phyloP scores from a whole-genome alignment of 2,797 vertebrate genomes.

The Sebastes miniatus region DNA sequence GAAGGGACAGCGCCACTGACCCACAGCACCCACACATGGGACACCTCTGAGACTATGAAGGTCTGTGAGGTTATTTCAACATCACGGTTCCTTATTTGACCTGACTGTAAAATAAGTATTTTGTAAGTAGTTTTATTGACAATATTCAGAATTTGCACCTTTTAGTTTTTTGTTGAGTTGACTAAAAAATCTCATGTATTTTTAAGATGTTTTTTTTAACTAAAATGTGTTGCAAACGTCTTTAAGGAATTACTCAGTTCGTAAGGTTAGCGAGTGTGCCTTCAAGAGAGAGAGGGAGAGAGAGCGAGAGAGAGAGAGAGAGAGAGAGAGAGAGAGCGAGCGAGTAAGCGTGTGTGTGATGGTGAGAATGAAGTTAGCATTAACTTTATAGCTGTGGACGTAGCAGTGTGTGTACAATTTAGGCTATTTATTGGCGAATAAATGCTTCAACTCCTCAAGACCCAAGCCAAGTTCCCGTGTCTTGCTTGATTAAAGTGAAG shows the following conservation, averaged over 20 bases:
- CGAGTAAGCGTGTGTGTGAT: too few species aligned
- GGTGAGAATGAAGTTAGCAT: not conserved
- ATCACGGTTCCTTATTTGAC: not conserved
- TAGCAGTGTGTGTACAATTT: not conserved
- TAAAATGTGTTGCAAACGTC: not conserved
- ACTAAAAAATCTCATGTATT: too few species aligned
- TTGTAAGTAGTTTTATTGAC: not conserved
- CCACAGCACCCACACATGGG: not conserved
- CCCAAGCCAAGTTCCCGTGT: not conserved
- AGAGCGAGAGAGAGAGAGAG: too few species aligned
- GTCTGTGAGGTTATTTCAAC: not conserved
- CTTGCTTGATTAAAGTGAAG: not conserved
- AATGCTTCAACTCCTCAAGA: not conserved
- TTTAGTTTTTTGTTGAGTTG: not conserved
- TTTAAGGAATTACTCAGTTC: too few species aligned
- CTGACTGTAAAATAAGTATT: not conserved
- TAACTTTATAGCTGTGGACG: not conserved
- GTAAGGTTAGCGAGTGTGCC: too few species aligned
- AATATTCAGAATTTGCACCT: not conserved
- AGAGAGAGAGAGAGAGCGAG: too few species aligned
- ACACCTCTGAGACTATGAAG: not conserved
- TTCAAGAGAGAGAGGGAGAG: too few species aligned
- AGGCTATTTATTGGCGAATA: not conserved
- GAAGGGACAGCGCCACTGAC: conserved; percentile 8
- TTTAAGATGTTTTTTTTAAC: not conserved